Conservation (phyloP, 2,888 invertebrate species). For the Cynaeus angustus region DNA sequence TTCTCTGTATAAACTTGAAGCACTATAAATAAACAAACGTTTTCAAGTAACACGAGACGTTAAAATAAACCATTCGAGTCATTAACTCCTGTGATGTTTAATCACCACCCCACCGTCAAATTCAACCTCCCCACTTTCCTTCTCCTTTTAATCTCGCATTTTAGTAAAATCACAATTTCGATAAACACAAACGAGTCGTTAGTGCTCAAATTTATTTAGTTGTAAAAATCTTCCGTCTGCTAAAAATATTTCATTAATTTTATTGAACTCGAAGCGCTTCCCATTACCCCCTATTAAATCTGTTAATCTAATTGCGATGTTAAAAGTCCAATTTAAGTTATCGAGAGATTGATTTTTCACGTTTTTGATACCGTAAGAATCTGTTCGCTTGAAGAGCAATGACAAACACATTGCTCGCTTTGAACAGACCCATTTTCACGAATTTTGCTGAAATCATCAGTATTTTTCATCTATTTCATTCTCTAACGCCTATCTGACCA, state of each 20-base stretch:
- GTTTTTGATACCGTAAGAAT: slow-evolving; percentile 6
- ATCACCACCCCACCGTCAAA: slow-evolving; percentile 47
- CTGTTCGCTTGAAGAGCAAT: slow-evolving; percentile 28
- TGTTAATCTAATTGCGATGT: slow-evolving; percentile 13
- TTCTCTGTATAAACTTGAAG: slow-evolving; percentile 11
- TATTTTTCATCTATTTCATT: slow-evolving; percentile 46
- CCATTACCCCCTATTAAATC: slow-evolving; percentile 16
- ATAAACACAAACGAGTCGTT: slow-evolving; percentile 52
- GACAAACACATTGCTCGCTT: slow-evolving; percentile 41
- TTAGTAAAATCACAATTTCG: slow-evolving; percentile 51
- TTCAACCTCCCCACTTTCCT: slow-evolving; percentile 51
- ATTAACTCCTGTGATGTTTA: slow-evolving; percentile 42
- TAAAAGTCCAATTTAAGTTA: slow-evolving; percentile 9
- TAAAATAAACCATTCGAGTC: slow-evolving; percentile 29
- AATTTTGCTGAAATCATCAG: slow-evolving; percentile 46
- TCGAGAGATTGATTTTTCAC: slow-evolving; percentile 9
- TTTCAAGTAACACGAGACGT: slow-evolving; percentile 18
- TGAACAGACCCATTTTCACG: slow-evolving; percentile 42
- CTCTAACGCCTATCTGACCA: slow-evolving; percentile 40
- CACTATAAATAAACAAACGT: slow-evolving; percentile 27
- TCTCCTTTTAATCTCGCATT: slow-evolving; percentile 50
- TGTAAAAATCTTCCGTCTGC: slow-evolving; percentile 31
- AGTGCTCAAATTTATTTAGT: slow-evolving; percentile 51
- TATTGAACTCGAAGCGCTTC: slow-evolving; percentile 17
- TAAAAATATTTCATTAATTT: slow-evolving; percentile 25